Conservation (phyloP, 2,797 vertebrate genomes). For the Sebastes ruberrimus region DNA sequence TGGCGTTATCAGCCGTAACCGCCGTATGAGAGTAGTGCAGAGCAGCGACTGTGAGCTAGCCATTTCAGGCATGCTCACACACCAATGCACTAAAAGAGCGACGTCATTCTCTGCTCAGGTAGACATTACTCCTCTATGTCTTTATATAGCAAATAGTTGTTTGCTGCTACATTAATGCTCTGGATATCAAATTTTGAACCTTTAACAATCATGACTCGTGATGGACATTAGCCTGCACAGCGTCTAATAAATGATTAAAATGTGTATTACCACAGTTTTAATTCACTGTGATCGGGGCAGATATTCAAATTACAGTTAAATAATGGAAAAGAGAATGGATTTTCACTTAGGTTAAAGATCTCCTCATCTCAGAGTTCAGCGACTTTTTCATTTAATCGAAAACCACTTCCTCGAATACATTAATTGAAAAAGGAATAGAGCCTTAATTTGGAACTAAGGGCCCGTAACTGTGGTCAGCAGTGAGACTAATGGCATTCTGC, state of each 20-base stretch:
- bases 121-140: no score
- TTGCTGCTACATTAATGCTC: no score
- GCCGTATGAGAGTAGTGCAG: fast-evolving
- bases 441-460: slow-evolving; percentile 79
- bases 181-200: no score
- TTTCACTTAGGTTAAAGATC: slow-evolving; percentile 73
- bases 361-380: slow-evolving; percentile 73
- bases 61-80: no score
- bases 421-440: slow-evolving; percentile 78
- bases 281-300: slow-evolving; percentile 37
- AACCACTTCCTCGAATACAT: slow-evolving; percentile 75
- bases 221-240: slow-evolving; percentile 29
- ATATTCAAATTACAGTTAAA: slow-evolving; percentile 71
- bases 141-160: no score
- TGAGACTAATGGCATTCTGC: slow-evolving; percentile 77
- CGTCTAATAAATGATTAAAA: slow-evolving; percentile 45
- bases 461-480: slow-evolving; percentile 77
- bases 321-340: slow-evolving; percentile 69
- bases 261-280: slow-evolving; percentile 46
- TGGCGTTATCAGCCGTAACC: no score
- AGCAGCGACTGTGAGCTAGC: no score
- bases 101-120: no score
- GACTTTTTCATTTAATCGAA: slow-evolving; percentile 77
- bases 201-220: slow-evolving; percentile 1
- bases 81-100: no score